Evolutionary conservation across 2,113 vertebrate species (phyloP).

Genomic region (Vanacampus margaritifer): DNA sequence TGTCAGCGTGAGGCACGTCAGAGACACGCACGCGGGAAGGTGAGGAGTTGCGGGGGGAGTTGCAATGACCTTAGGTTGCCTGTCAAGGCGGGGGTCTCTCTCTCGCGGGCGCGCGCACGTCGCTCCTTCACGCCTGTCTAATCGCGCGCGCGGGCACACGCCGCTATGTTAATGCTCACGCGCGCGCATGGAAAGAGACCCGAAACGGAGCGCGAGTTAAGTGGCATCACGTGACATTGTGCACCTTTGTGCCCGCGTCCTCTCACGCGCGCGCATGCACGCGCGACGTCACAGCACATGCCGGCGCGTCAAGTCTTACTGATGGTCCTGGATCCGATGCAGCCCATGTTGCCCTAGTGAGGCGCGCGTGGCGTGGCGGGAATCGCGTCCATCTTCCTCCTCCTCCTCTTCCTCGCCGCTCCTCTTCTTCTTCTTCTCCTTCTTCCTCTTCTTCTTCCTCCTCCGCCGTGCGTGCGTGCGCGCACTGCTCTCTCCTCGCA

Average conservation of each 20-base stretch:
- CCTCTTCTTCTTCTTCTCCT: slow-evolving; percentile 9
- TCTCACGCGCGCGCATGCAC: slow-evolving; percentile 17
- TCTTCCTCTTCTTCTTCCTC: slow-evolving; percentile 39
- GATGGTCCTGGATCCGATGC: slow-evolving; percentile 78
- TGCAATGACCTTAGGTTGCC: slow-evolving; percentile 58
- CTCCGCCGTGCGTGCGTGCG: slow-evolving; percentile 41
- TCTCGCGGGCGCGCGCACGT: not conserved
- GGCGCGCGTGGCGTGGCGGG: slow-evolving; percentile 61
- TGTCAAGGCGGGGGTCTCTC: slow-evolving; percentile 44
- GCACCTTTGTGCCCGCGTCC: slow-evolving; percentile 26
- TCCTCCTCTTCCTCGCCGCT: slow-evolving; percentile 18
- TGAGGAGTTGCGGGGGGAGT: slow-evolving; percentile 22
- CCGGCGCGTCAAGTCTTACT: slow-evolving; percentile 55
- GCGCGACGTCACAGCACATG: not conserved
- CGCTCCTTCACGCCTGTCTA: not conserved
- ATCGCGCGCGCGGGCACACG: not conserved
- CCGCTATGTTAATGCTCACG: slow-evolving; percentile 5
- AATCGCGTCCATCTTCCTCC: slow-evolving; percentile 52
- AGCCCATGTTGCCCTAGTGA: slow-evolving; percentile 76
- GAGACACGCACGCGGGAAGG: slow-evolving; percentile 23
- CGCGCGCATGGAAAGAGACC: not conserved
- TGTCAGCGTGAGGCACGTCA: slow-evolving; percentile 53
- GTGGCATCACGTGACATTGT: slow-evolving; percentile 33
- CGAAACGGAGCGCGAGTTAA: not conserved
- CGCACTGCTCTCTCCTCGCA: slow-evolving; percentile 8